Base-by-base conservation (phyloP, 2,797 vertebrate species). In the Helostoma temminkii region DNA sequence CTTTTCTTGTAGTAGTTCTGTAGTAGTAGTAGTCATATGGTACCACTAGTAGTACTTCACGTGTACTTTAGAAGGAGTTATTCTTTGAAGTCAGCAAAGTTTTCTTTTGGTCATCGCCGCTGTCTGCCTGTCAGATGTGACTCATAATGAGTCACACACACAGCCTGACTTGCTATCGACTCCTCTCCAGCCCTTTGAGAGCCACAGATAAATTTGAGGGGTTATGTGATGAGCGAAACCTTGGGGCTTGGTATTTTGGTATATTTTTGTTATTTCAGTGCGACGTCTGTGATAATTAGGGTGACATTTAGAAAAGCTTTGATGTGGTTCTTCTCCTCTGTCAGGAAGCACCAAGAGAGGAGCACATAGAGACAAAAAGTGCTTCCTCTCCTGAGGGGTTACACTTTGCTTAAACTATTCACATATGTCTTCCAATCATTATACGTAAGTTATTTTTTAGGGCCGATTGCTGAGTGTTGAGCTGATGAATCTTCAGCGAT, bases 241-340 rank as follows among this genome's bases (percentile, higher is more conserved):
- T 80, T 1, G 18, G 67, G 83, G 88, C 81, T 73, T 88, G 83
- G 80, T 84, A 80, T 90, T 91, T 88, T 71, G 61, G 69, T 67
- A 52, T 60, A 64, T 82, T 82, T 88, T 78, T 91, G 45, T 82
- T 82, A 85, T 90, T 89, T 85, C 68, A 34, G 36, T 2, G 3
- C 28, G 34, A 60, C 59, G 57, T 83, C 81, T 66, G 66, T 61
- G 82, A 77, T 92, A 90, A 91, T 92, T 90, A 87, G 75, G 70
- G 63, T 89, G 89, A 78, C 88, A 90, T 92, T 92, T 90, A 62
- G 60, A 77, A 63, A 67, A 54, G 71, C 81, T 87, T 86, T 86
- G 80, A 88, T 87, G 86, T 63, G 47, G 78, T 83, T 76, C 71
- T 55, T 46, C 70, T 77, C 1, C 55, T 74, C 67, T 76, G 74